Evolutionary conservation across 2,888 invertebrate genomes (phyloP), one percentile per base, ranked within the genome.

Genomic region (Cyclophora albipunctata): DNA sequence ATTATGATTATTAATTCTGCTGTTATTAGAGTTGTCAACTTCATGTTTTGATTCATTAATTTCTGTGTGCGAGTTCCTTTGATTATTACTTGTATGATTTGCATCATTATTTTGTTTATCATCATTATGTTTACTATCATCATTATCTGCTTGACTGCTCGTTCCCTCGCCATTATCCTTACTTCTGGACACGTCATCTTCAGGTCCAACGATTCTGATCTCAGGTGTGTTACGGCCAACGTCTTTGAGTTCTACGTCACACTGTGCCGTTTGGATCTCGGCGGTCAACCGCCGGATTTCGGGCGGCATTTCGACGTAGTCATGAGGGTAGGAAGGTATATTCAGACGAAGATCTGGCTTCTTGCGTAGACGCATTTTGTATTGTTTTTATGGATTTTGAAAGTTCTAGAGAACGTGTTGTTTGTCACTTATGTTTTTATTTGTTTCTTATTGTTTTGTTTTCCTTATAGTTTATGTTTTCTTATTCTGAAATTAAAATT

Each of bases 231-330:
- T 37, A 5, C 37, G 37, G 2, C 37, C 37, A 37, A 5, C 37
- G 5, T 37, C 37, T 5, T 5, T 37, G 4, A 4, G 37, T 37
- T 37, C 37, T 5, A 37, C 37, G 37, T 37, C 5, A 45, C 6
- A 5, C 49, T 45, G 48, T 5, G 43, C 43, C 6, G 33, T 43
- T 43, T 34, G 6, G 43, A 34, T 34, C 62, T 73, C 73, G 3
- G 70, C 59, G 34, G 82, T 78, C 35, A 73, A 53, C 4, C 66
- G 58, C 42, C 70, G 71, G 0, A 78, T 73, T 33, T 78, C 79
- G 5, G 62, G 58, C 2, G 87, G 86, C 85, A 87, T 86, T 65
- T 82, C 76, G 0, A 84, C 87, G 61, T 85, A 87, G 42, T 84
- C 87, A 4, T 74, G 69, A 2, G 84, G 81, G 50, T 81, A 83